Percentiles rank a stretch among this genome's conserved stretches.
Conservation (phyloP, 2,888 invertebrate species). For the Sphinx pinastri region DNA sequence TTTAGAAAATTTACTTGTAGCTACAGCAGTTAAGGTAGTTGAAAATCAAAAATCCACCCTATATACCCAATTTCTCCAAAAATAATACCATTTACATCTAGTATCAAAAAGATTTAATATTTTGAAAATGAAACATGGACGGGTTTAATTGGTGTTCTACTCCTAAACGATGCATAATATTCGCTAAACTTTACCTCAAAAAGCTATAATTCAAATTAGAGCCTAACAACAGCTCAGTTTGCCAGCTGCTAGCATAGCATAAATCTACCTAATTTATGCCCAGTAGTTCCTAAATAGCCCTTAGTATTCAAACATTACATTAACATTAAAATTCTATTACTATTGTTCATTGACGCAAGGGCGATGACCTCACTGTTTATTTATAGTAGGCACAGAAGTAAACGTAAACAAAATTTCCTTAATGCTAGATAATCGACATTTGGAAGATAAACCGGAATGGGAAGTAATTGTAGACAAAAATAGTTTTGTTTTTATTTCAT, state of each 20-base stretch:
- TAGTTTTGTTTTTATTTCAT: not conserved
- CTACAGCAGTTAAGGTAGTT: too few species aligned
- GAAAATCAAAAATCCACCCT: too few species aligned
- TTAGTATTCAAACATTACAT: not conserved
- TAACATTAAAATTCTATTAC: slow-evolving; percentile 10
- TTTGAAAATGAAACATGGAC: too few species aligned
- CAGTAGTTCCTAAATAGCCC: not conserved
- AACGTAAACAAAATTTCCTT: slow-evolving; percentile 14
- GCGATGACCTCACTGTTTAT: slow-evolving; percentile 23
- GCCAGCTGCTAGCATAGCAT: not conserved
- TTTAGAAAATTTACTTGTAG: too few species aligned
- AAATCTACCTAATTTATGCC: not conserved
- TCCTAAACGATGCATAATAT: too few species aligned
- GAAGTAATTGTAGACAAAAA: not conserved
- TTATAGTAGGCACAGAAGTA: slow-evolving; percentile 14
- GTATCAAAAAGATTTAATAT: too few species aligned
- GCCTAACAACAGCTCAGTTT: not conserved
- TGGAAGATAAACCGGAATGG: not conserved
- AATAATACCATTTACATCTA: too few species aligned
- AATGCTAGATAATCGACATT: slow-evolving; percentile 16
- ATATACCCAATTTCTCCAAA: too few species aligned
- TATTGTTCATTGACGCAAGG: slow-evolving; percentile 24
- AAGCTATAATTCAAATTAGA: not conserved
- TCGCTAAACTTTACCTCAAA: not conserved
- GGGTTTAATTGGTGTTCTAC: too few species aligned